Percentiles rank a stretch among this genome's conserved stretches.
Evolutionary conservation across 2,888 invertebrate species (phyloP).

Genomic region (Campoplex capitator): DNA sequence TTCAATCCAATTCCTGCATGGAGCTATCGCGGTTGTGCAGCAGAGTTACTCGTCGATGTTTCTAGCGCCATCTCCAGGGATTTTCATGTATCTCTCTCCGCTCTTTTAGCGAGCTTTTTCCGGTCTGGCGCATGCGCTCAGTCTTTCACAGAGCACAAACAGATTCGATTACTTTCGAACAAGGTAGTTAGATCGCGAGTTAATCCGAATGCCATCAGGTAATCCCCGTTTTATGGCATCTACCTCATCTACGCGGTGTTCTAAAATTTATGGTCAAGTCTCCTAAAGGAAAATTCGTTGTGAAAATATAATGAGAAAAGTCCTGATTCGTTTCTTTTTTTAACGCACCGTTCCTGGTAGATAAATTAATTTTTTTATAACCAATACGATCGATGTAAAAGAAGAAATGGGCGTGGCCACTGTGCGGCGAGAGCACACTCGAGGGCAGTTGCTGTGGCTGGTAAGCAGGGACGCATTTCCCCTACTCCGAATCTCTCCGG

Average conservation of each 20-base stretch:
- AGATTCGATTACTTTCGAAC: conserved; percentile 56
- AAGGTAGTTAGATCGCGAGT: conserved; percentile 22
- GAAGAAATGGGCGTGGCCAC: neutral
- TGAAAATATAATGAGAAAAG: neutral
- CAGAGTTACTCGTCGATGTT: conserved; percentile 8
- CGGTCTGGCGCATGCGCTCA: conserved; percentile 7
- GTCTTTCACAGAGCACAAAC: conserved; percentile 31
- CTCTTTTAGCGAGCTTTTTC: neutral
- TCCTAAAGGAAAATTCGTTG: too few relatives aligned
- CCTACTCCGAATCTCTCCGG: neutral
- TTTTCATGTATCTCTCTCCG: neutral
- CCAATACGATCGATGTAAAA: neutral
- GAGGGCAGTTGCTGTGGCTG: neutral
- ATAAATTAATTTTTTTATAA: too few relatives aligned
- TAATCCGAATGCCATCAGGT: conserved; percentile 12
- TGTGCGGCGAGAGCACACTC: neutral
- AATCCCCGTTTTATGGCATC: conserved; percentile 40
- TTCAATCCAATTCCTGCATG: conserved; percentile 46
- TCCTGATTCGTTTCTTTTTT: neutral
- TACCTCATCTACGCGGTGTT: neutral
- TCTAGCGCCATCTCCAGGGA: conserved; percentile 20
- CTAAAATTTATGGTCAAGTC: neutral
- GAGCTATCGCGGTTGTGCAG: conserved; percentile 21
- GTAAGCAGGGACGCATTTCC: neutral
- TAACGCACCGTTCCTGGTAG: neutral